These are phyloP conservation scores for Tetranychus truncatus DNA, from an alignment of 2,888 invertebrate species.

Conservation along the genomic window DNA sequence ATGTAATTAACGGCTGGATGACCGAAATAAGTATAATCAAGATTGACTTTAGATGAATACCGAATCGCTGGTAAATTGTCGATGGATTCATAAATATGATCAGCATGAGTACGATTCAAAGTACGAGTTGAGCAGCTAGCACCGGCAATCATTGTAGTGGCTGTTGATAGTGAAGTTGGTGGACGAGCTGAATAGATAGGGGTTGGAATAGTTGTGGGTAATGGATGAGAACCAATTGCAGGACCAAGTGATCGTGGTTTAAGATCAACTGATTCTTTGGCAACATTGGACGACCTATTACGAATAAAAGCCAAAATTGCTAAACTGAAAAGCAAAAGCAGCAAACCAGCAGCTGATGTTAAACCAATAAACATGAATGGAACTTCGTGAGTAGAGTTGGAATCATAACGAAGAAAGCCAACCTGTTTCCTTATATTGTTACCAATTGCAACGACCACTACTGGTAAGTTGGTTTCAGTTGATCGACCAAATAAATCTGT, in stretches of 20 bases:
- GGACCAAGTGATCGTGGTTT: background rate
- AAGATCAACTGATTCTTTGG: background rate
- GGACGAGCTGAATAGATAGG: background rate
- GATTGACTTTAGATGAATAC: background rate
- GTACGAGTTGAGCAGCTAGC: background rate
- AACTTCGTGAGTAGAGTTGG: conserved; percentile 48
- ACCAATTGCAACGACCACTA: conserved; percentile 68
- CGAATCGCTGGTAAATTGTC: background rate
- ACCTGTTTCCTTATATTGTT: conserved; percentile 65
- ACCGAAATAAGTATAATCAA: background rate
- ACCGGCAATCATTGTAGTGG: background rate
- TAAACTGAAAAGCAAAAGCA: conserved; percentile 39
- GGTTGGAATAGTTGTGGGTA: background rate
- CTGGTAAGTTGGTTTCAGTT: conserved; percentile 54
- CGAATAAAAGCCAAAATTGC: conserved; percentile 48
- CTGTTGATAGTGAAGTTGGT: background rate
- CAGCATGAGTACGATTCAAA: background rate
- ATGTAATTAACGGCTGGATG: background rate
- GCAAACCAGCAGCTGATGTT: conserved; percentile 40
- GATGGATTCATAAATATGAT: background rate
- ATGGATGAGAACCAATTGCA: background rate
- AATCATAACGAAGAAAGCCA: conserved; percentile 46
- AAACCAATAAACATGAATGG: conserved; percentile 76
- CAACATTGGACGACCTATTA: conserved; percentile 31
- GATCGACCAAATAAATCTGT: conserved; percentile 38